A percentile compares a stretch with the other conserved stretches of the same genome.
These are phyloP conservation scores for Coilia nasus DNA, from an alignment of 2,797 vertebrate genomes.

Conservation along the genomic window DNA sequence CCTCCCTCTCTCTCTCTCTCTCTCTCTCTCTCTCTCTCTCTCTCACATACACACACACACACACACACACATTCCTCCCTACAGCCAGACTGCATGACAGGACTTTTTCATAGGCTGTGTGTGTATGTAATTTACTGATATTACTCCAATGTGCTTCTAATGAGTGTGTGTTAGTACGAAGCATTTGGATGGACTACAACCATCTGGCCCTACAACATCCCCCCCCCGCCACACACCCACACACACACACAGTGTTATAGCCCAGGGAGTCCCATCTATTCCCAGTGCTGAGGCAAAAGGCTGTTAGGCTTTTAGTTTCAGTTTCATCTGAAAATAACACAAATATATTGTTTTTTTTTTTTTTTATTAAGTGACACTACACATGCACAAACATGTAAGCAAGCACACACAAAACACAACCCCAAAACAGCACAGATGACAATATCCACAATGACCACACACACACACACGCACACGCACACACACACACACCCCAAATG, in stretches of 20 bases:
- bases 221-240: not conserved
- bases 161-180: slow-evolving; percentile 26
- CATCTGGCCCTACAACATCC: not conserved
- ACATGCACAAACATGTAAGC: too few species aligned
- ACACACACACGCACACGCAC: not conserved
- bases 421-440: too few species aligned
- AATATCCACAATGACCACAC: not conserved
- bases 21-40: slow-evolving; percentile 31
- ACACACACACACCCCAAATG: not conserved
- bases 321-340: too few species aligned
- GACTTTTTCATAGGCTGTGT: slow-evolving; percentile 39
- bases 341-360: too few species aligned
- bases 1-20: not conserved
- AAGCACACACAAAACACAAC: too few species aligned
- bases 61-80: slow-evolving; percentile 37
- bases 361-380: too few species aligned
- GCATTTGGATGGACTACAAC: not conserved
- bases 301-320: too few species aligned
- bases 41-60: not conserved
- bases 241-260: not conserved
- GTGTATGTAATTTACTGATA: slow-evolving; percentile 54
- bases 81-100: not conserved
- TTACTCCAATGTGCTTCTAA: slow-evolving; percentile 58
- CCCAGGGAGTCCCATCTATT: not conserved
- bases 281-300: too few species aligned